These are phyloP conservation scores for Drosophila kanapiae DNA, from an alignment of 1,140 invertebrate species.

Conservation along the genomic window DNA sequence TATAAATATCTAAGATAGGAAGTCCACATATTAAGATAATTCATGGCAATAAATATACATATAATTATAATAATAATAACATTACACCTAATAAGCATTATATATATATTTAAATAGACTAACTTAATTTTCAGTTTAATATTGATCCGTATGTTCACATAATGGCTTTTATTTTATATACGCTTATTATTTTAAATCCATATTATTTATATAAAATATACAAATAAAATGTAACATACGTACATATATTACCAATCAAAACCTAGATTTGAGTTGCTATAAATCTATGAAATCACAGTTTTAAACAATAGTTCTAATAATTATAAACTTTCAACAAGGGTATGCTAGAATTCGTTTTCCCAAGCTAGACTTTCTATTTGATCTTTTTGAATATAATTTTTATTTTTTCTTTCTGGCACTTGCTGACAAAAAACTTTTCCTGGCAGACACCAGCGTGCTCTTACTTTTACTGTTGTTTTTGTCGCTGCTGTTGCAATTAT, in stretches of 20 bases:
- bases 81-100: too few species aligned
- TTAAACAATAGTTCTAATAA: not conserved
- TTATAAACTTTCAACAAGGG: not conserved
- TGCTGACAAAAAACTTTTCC: conserved; percentile 62
- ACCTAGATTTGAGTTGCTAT: not conserved
- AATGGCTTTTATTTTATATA: too few species aligned
- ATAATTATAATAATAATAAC: too few species aligned
- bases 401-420: conserved; percentile 43
- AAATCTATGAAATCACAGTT: not conserved
- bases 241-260: too few species aligned
- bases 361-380: not conserved
- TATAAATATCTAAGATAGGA: too few species aligned
- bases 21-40: too few species aligned
- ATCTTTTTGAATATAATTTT: not conserved
- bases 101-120: too few species aligned
- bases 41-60: too few species aligned
- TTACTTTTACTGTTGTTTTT: conserved; percentile 36
- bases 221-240: not conserved
- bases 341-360: not conserved
- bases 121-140: too few species aligned
- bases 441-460: conserved; percentile 44
- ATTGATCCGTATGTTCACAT: too few species aligned
- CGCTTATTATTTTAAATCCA: too few species aligned
- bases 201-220: too few species aligned
- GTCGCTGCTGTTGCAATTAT: conserved; percentile 74